These are phyloP conservation scores for Leuciscus idus DNA, from an alignment of 2,113 vertebrate genomes.

Conservation along the genomic window DNA sequence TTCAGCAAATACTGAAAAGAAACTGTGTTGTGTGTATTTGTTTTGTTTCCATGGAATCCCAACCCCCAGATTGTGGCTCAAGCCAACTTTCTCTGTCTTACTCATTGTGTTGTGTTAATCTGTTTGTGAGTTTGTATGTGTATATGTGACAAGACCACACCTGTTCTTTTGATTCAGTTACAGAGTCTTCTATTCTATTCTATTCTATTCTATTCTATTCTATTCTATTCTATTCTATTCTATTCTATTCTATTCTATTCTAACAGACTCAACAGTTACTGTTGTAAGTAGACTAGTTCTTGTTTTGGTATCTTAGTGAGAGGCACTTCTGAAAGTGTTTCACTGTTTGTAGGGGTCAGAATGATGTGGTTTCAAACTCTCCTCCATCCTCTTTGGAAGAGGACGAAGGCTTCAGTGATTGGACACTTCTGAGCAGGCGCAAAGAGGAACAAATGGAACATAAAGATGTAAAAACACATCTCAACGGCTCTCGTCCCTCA, in stretches of 20 bases:
- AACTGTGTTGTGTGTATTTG: conserved; percentile 45
- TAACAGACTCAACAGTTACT: not conserved
- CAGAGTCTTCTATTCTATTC: not conserved
- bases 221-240: not conserved
- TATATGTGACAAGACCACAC: conserved; percentile 33
- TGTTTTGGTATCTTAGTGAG: not conserved
- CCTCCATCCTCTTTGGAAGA: conserved; percentile 79
- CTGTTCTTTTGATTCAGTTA: not conserved
- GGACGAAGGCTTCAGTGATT: conserved; percentile 91
- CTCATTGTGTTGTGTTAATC: not conserved
- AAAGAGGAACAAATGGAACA: conserved; percentile 62
- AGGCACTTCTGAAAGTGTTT: not conserved
- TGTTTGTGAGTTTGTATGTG: not conserved
- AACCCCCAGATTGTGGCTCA: conserved; percentile 39
- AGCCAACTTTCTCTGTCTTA: conserved; percentile 50
- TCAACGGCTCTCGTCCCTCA: conserved; percentile 3
- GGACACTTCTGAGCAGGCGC: conserved; percentile 82
- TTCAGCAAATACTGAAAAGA: not conserved
- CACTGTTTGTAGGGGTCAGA: conserved; percentile 40
- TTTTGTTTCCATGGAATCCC: conserved; percentile 59
- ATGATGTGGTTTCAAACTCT: conserved; percentile 70
- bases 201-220: conserved; percentile 5
- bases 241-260: conserved; percentile 3
- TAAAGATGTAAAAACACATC: not conserved
- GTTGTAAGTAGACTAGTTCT: not conserved